Evolutionary conservation across 2,797 vertebrate species (phyloP), one percentile per base, ranked within the genome.

Genomic region (Dallia pectoralis): DNA sequence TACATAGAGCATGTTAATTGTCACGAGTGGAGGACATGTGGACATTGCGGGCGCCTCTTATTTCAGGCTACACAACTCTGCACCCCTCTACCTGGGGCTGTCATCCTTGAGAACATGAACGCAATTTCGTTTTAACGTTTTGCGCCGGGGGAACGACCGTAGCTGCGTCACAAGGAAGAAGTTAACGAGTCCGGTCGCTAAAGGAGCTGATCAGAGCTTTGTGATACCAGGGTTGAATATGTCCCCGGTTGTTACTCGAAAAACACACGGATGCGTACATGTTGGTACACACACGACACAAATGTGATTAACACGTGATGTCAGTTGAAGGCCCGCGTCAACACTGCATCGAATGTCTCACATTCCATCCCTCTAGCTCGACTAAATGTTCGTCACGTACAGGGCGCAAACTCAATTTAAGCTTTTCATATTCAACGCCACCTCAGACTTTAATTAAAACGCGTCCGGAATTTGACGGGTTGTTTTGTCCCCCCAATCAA

Each of bases 41-140:
- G 81, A 78, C 71, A 73, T n/a, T n/a, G 33, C 64, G 76, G 69
- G 73, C 68, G 73, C 51, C 70, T 65, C 44, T 77, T 74, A 75
- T 80, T 62, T 51, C 69, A 61, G 76, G 32, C 65, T 71, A 59
- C 70, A 75, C 32, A 25, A 70, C 65, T 74, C 72, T 73, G 51
- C 68, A 73, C 32, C 11, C 53, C 65, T 75, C 72, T 70, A 72
- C 68, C 19, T 64, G 68, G 65, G 71, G 73, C 53, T 16, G 75
- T 77, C 49, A 25, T 82, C 86, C 84, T 87, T 82, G 75, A 87
- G 78, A 81, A 69, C 63, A 33, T 4, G 69, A 53, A 81, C 77
- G 74, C 77, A 71, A 48, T 2, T 82, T 62, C 78, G 44, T 59
- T 76, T 74, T 70, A 77, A 74, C 65, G 69, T 71, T 80, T 79